Base-by-base conservation (phyloP, 2,113 vertebrate genomes). In the Amia ocellicauda region DNA sequence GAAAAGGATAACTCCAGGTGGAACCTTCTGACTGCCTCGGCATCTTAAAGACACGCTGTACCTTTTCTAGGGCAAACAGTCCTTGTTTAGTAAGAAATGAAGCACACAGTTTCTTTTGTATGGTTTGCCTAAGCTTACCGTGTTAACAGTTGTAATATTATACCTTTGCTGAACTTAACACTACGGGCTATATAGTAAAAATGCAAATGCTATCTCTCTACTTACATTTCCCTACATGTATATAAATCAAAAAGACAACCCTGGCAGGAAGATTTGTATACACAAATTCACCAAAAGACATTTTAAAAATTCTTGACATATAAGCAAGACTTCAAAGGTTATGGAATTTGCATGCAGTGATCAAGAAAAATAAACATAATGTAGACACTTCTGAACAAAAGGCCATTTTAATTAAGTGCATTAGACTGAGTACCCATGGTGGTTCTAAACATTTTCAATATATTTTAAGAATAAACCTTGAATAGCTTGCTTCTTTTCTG, bases 401-500 rank as follows among this genome's bases (percentile, higher is more conserved):
- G 66, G 77, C 72, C 70, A 62, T 42, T 64, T 73, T 85, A 82
- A 86, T 85, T 81, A 85, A 80, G 63, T 71, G 74, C 59, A 47
- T 47, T 47, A 47, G n/a, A 14, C 43, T n/a, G n/a, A 36, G 31
- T 36, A 72, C 66, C 72, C 68, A 75, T 71, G 57, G 58, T 69
- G 72, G 70, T 76, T 74, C 73, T 80, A 87, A 85, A 77, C 74
- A 85, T 86, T 14, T 47, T 47, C 43, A 47, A 47, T 47, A 47
- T 47, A 47, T 47, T 85, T 86, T 74, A 83, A 84, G 78, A 85
- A 86, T 81, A 85, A 86, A 88, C 85, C 82, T 85, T 72, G 77
- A 86, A 75, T 60, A 87, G 84, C 85, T 89, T 88, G 87, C 85
- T 76, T 81, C 79, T 88, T 83, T 78, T 64, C 78, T 76, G 83